Percentiles rank a stretch among this genome's conserved stretches.
Evolutionary conservation across 2,888 invertebrate genomes (phyloP).

Genomic region (Nemotelus nigrinus): DNA sequence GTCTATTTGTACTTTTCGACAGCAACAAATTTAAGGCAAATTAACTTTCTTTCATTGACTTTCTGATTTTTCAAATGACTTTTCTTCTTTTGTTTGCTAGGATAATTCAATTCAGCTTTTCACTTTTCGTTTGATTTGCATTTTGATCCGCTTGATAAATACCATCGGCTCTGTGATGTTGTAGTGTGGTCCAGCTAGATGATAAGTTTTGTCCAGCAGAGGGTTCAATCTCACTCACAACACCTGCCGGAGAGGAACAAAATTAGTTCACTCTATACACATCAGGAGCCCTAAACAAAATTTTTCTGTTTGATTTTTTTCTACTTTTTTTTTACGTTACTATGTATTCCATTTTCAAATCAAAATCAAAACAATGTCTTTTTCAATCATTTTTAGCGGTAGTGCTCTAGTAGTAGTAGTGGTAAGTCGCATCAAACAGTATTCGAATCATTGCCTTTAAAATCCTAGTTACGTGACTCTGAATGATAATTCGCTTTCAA

Average conservation of each 20-base stretch:
- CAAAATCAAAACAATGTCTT: constrained; percentile 43
- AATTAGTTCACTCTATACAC: constrained; percentile 67
- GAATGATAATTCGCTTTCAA: not conserved
- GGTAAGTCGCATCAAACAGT: constrained; percentile 22
- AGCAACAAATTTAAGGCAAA: constrained; percentile 34
- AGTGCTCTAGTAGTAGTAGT: not conserved
- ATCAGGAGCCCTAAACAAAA: constrained; percentile 63
- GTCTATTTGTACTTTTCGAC: not conserved
- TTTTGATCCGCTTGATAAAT: constrained; percentile 55
- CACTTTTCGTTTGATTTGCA: constrained; percentile 43
- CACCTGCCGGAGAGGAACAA: constrained; percentile 68
- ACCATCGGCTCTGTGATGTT: constrained; percentile 55
- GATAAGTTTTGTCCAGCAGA: constrained; percentile 51
- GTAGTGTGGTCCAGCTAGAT: constrained; percentile 50
- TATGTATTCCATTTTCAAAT: constrained; percentile 45
- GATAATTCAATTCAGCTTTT: not conserved
- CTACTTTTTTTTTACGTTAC: constrained; percentile 33
- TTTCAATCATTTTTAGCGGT: not conserved
- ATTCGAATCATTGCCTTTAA: constrained; percentile 30
- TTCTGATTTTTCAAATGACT: constrained; percentile 39
- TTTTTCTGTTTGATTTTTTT: constrained; percentile 48
- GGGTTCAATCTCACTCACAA: constrained; percentile 60
- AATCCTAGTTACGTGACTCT: constrained; percentile 32
- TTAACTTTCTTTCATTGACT: constrained; percentile 32
- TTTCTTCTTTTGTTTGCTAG: constrained; percentile 30